phyloP scores from a whole-genome alignment of 2,888 invertebrate species.

The Eristalinus aeneus region DNA sequence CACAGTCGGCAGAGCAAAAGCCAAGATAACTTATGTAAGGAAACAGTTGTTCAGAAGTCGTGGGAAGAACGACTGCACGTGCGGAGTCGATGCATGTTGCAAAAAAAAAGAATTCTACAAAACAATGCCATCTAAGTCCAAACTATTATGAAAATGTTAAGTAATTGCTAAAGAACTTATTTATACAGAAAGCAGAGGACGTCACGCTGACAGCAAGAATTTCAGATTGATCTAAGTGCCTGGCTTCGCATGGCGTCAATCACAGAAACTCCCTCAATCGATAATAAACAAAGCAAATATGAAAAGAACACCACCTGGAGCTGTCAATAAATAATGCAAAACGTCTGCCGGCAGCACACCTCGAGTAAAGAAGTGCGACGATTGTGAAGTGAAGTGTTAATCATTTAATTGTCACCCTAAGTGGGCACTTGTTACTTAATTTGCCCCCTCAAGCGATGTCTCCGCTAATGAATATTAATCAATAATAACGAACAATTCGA shows the following conservation, averaged over 20 bases:
- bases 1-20: neutral
- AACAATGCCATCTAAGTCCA: conserved; percentile 2
- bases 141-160: neutral
- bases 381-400: conserved; percentile 10
- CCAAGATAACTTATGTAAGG: neutral
- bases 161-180: too few species aligned
- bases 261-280: neutral
- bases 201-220: too few species aligned
- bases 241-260: too few species aligned
- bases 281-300: neutral
- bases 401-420: conserved; percentile 4
- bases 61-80: neutral
- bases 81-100: neutral
- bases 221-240: too few species aligned
- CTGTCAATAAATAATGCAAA: neutral
- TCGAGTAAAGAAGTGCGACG: neutral
- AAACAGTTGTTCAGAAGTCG: neutral
- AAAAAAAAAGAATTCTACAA: neutral
- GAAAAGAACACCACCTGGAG: neutral
- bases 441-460: neutral
- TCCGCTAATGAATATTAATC: conserved; percentile 19
- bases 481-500: neutral
- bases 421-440: conserved; percentile 13
- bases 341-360: neutral
- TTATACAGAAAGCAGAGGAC: too few species aligned